Base-by-base conservation (phyloP, 2,888 invertebrate genomes). In the Perizoma affinitatum region DNA sequence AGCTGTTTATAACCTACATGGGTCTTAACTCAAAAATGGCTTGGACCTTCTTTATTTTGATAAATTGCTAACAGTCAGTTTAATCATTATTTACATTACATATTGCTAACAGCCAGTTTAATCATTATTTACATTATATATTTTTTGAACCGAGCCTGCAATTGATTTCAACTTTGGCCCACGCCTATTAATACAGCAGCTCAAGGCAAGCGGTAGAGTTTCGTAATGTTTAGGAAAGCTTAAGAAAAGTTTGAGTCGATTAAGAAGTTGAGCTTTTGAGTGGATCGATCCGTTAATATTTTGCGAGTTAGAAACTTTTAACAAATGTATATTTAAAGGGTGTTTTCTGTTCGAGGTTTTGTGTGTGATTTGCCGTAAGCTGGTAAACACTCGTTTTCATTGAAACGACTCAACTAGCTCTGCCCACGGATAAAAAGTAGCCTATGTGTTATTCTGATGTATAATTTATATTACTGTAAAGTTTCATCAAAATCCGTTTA, bases 241-340 rank as follows among this genome's bases (percentile, higher is more conserved):
- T 3, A 42, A 42, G n/a, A 10, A 10, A n/a, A 43, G 22, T 22
- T 41, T 8, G 5, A 41, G 7, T 48, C 48, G 35, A 44, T 48
- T 53, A 58, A 53, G 48, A 58, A 53, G 47, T 58, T 52, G 8
- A 34, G 43, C 35, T 48, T 38, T 38, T 38, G 36, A 47, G 41
- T 44, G 33, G 49, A 54, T 45, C 10, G 38, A 46, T 38, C 42
- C 35, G 55, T 53, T 56, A 59, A 63, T 53, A 53, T 59, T 62
- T 54, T 63, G 63, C 41, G 58, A 56, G 49, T 53, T 57, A 36
- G 40, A 50, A 53, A 50, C 36, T 5, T 8, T 44, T 44, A 3
- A 3, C 6, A 44, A n/a, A 10, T n/a, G n/a, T 5, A n/a, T 44
- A 22, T 22, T 22, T 22, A 6, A 4, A 38, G 48, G 34, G 36